These are phyloP conservation scores for Tortricodes alternella DNA, from an alignment of 2,888 invertebrate genomes.

Conservation along the genomic window DNA sequence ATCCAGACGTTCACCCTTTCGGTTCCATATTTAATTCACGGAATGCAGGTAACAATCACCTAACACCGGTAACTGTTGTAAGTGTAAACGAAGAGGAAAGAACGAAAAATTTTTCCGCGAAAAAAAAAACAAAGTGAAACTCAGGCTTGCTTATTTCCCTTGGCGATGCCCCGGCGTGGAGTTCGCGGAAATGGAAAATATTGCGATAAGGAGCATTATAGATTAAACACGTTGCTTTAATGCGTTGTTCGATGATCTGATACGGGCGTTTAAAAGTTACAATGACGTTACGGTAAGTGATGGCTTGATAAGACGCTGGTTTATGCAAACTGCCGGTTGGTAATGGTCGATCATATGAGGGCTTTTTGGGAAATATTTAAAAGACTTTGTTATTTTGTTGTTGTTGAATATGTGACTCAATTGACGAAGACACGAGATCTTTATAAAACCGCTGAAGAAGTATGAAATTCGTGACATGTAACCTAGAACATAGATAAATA, in stretches of 20 bases:
- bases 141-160: constrained; percentile 81
- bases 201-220: constrained; percentile 83
- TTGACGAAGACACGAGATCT: too few relatives aligned
- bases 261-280: constrained; percentile 61
- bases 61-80: constrained; percentile 76
- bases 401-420: too few relatives aligned
- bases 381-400: background rate
- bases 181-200: constrained; percentile 81
- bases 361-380: background rate
- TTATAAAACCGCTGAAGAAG: too few relatives aligned
- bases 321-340: constrained; percentile 54
- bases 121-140: constrained; percentile 79
- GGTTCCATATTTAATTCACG: constrained; percentile 76
- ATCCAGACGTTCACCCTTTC: constrained; percentile 78
- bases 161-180: constrained; percentile 72
- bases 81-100: constrained; percentile 80
- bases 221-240: constrained; percentile 78
- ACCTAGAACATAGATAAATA: too few relatives aligned
- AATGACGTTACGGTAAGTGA: constrained; percentile 62
- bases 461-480: too few relatives aligned
- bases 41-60: constrained; percentile 75
- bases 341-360: constrained; percentile 5
- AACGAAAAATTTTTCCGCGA: constrained; percentile 68
- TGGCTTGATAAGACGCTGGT: constrained; percentile 52
- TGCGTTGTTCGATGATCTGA: constrained; percentile 67